Evolutionary conservation across 1,140 invertebrate species (phyloP).

Genomic region (Muscidifurax raptorellus): DNA sequence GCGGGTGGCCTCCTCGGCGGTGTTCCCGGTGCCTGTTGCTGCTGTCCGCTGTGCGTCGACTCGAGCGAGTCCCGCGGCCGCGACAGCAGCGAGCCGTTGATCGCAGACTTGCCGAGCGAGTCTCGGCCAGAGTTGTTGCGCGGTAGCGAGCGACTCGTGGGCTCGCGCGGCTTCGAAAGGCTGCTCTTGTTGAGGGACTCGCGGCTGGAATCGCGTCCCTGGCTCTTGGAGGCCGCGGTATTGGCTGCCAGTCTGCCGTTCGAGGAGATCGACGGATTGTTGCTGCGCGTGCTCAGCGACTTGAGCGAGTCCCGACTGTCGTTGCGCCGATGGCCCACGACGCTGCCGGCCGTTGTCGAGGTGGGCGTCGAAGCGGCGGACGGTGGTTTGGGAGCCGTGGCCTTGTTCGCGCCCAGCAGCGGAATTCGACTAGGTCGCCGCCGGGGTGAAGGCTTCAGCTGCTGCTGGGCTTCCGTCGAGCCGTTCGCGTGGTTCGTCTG

Average conservation of each 20-base stretch:
- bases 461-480: background rate
- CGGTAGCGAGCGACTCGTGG: slow-evolving; percentile 67
- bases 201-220: slow-evolving; percentile 71
- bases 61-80: slow-evolving; percentile 68
- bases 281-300: slow-evolving; percentile 56
- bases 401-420: slow-evolving; percentile 77
- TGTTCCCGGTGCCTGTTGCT: slow-evolving; percentile 59
- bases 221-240: background rate
- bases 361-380: slow-evolving; percentile 72
- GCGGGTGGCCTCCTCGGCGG: slow-evolving; percentile 68
- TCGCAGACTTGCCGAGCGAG: slow-evolving; percentile 65
- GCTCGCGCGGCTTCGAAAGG: slow-evolving; percentile 54
- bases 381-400: slow-evolving; percentile 78
- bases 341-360: slow-evolving; percentile 75
- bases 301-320: slow-evolving; percentile 79
- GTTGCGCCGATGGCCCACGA: slow-evolving; percentile 71
- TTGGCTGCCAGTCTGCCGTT: background rate
- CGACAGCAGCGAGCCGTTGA: slow-evolving; percentile 61
- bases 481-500: background rate
- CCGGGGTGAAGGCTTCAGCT: slow-evolving; percentile 73
- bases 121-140: slow-evolving; percentile 69
- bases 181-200: slow-evolving; percentile 78
- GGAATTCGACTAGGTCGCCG: slow-evolving; percentile 84
- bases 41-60: slow-evolving; percentile 53
- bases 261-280: slow-evolving; percentile 38